phyloP scores from a whole-genome alignment of 2,113 vertebrate species.

The Aviceda subcristata region DNA sequence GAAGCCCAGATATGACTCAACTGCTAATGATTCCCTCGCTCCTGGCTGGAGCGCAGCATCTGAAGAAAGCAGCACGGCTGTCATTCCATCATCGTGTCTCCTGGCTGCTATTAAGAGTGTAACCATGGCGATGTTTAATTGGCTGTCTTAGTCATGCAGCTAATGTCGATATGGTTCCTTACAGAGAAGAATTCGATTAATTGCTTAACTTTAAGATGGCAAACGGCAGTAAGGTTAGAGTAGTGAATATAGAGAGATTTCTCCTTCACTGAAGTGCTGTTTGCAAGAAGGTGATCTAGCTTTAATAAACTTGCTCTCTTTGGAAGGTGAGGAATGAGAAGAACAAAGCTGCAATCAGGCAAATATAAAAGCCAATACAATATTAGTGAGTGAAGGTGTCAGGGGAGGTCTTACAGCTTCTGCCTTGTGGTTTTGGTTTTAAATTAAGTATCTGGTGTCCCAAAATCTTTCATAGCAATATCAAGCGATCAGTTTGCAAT shows the following conservation, averaged over 20 bases:
- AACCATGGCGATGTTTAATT: constrained; percentile 56
- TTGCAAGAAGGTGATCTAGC: background rate
- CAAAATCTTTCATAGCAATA: background rate
- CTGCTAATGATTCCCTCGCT: constrained; percentile 31
- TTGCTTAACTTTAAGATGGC: background rate
- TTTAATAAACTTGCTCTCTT: background rate
- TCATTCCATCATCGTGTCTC: background rate
- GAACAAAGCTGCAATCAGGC: background rate
- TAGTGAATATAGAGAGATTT: background rate
- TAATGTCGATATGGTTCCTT: background rate
- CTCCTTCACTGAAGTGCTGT: background rate
- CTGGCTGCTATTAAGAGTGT: background rate
- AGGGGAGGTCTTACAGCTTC: background rate
- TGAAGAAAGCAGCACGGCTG: background rate
- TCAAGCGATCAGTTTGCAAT: background rate
- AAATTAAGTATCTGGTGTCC: background rate
- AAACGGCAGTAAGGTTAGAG: background rate
- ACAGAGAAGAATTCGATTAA: background rate
- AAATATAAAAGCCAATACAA: background rate
- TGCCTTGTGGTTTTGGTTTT: background rate
- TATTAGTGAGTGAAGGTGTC: background rate
- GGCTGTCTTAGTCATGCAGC: constrained; percentile 14
- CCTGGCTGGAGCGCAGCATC: constrained; percentile 8
- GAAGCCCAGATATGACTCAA: constrained; percentile 29
- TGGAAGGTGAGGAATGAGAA: background rate